Evolutionary conservation across 2,888 invertebrate genomes (phyloP), one percentile per base, ranked within the genome.

Genomic region (Synanthedon formicaeformis): DNA sequence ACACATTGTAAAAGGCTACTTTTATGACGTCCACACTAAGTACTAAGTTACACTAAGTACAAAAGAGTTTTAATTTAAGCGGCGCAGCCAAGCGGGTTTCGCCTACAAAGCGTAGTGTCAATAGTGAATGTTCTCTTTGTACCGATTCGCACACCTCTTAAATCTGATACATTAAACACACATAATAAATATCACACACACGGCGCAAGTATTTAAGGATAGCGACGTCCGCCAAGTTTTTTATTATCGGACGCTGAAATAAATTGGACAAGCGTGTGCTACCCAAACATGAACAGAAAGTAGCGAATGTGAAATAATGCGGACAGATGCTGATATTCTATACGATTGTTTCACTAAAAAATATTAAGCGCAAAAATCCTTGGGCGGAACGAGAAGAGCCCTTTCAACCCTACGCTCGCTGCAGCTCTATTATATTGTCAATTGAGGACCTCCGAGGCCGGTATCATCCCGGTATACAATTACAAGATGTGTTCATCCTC

Each of bases 401-500:
- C 55, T 57, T 59, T 58, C 57, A 56, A 56, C 60, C 45, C 49
- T 12, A 11, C 16, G 49, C 53, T 57, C 57, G 54, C 57, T 14
- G 53, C 56, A 56, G 60, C 63, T 68, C 79, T 81, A 85, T 84
- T 85, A 84, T 83, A 80, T 68, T 71, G 84, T 85, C 83, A 82
- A 80, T 79, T 76, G 61, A 65, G 68, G 73, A 78, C 78, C 80
- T 64, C 77, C 78, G 58, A 56, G 66, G 64, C 41, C 51, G n/a
- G 13, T 13, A 48, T 50, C 40, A 14, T 60, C 64, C 57, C 60
- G 63, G 78, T 80, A 76, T 81, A 79, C 78, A 71, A 78, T 81
- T 82, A 84, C 82, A 74, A 77, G 80, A 85, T 77, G 81, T 82
- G 82, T 83, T 82, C 81, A 84, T 83, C 71, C 73, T 58, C 60